Evolutionary conservation across 2,888 invertebrate species (phyloP).

Genomic region (Amphiduros pacificus): DNA sequence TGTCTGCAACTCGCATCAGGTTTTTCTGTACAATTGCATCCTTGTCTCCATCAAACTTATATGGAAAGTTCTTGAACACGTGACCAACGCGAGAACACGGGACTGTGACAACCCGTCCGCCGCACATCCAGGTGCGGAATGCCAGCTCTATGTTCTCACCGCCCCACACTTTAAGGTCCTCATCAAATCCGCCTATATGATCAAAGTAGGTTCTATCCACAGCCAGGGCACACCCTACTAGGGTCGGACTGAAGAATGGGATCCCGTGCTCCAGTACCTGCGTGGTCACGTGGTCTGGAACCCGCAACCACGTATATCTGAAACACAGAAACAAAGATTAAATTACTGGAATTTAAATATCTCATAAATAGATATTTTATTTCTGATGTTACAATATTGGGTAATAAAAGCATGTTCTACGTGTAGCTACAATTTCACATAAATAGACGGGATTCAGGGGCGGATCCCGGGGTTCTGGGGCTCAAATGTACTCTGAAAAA

Average conservation of each 20-base stretch:
- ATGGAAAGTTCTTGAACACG: constrained; percentile 17
- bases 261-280: constrained; percentile 23
- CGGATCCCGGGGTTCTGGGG: too few relatives aligned
- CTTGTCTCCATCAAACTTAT: constrained; percentile 14
- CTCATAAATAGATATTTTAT: too few relatives aligned
- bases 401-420: too few relatives aligned
- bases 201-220: constrained; percentile 33
- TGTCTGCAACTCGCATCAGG: constrained; percentile 24
- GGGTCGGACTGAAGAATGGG: constrained; percentile 34
- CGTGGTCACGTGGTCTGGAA: constrained; percentile 30
- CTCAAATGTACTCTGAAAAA: too few relatives aligned
- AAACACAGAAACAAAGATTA: not conserved
- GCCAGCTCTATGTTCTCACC: constrained; percentile 41
- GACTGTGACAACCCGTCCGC: constrained; percentile 35
- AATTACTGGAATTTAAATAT: too few relatives aligned
- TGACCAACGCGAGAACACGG: constrained; percentile 32
- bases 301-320: constrained; percentile 34
- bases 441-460: too few relatives aligned
- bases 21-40: constrained; percentile 18
- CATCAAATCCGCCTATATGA: constrained; percentile 33
- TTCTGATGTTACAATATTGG: too few relatives aligned
- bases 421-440: too few relatives aligned
- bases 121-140: constrained; percentile 39
- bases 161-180: constrained; percentile 35
- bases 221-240: constrained; percentile 38